Percentiles rank a stretch among this genome's conserved stretches.
These are phyloP conservation scores for Harpalus rufipes DNA, from an alignment of 2,888 invertebrate species.

Conservation along the genomic window DNA sequence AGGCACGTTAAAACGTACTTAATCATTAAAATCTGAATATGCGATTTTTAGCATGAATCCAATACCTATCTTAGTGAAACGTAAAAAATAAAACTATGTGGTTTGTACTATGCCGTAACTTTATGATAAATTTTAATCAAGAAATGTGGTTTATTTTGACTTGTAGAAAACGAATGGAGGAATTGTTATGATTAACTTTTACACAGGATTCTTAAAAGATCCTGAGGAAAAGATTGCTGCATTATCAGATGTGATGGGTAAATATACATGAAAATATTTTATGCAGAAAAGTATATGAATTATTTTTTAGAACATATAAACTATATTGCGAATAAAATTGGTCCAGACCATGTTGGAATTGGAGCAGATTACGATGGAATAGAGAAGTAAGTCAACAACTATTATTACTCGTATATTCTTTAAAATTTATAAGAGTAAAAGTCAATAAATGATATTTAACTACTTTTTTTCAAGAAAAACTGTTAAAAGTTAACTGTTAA, in stretches of 20 bases:
- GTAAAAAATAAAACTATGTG: constrained; percentile 36
- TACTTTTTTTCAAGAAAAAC: too few relatives aligned
- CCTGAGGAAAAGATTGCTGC: constrained; percentile 77
- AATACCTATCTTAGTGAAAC: too few relatives aligned
- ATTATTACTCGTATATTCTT: too few relatives aligned
- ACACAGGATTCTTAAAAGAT: constrained; percentile 79
- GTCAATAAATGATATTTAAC: too few relatives aligned
- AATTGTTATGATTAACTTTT: constrained; percentile 88
- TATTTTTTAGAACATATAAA: constrained; percentile 78
- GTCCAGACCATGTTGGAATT: constrained; percentile 78
- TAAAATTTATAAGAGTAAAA: too few relatives aligned
- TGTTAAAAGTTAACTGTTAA: too few relatives aligned
- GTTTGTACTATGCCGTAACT: too few relatives aligned
- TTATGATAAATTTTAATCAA: too few relatives aligned
- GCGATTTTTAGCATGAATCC: too few relatives aligned
- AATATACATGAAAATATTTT: constrained; percentile 66
- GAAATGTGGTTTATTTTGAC: too few relatives aligned
- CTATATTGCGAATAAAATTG: constrained; percentile 77
- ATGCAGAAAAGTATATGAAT: constrained; percentile 55
- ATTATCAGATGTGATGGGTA: constrained; percentile 84
- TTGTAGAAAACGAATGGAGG: constrained; percentile 83
- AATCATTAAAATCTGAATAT: too few relatives aligned
- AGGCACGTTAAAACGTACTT: too few relatives aligned
- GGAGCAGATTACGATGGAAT: constrained; percentile 80
- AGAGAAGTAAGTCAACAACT: constrained; percentile 71